Base-by-base conservation (phyloP, 92 coral and sea anemone species). In the Epizoanthus illoricatus region DNA sequence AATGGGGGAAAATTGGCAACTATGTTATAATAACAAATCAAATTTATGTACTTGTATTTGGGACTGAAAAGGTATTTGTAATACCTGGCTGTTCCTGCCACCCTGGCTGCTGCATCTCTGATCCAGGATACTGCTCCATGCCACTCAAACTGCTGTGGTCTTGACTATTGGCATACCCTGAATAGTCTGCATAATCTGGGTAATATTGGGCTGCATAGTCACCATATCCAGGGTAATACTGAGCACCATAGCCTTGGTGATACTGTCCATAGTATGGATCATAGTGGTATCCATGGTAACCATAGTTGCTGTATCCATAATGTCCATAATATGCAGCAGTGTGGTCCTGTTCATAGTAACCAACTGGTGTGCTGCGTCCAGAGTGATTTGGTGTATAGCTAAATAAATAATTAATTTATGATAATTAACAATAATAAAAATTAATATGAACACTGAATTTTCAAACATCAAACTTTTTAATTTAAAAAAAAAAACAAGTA, bases 341-440 rank as follows among this genome's bases (percentile, higher is more conserved):
- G 16, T 52, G 56, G 56, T 52, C 56, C 56, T 52, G 56, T 54
- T 76, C 81, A 19, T 76, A 61, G 54, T 78, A 78, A 5, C 71
- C 60, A 2, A 66, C 52, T 20, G 82, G 82, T 1, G 82, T 78
- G 23, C 71, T 78, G 47, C 82, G 15, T 7, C 82, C 82, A 0
- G 82, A 78, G 57, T 78, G 82, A 63, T 20, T 61, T 3, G 71
- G 71, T 0, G 82, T 62, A 59, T 78, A 63, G 60, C 82, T 78
- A 58, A 33, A 17, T 23, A 2, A 23, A 2, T 16, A 43, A 71
- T 19, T 0, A n/a, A n/a, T n/a, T n/a, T n/a, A 52, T 9, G 3
- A 52, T 0, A 52, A 52, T 5, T 45, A 45, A 45, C 9, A 45
- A 45, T 45, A 45, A 45, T 45, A 45, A 45, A 3, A 43, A 4